Percentiles rank a stretch among this genome's conserved stretches.
Evolutionary conservation across 2,888 invertebrate species (phyloP).

Genomic region (Netelia virgata): DNA sequence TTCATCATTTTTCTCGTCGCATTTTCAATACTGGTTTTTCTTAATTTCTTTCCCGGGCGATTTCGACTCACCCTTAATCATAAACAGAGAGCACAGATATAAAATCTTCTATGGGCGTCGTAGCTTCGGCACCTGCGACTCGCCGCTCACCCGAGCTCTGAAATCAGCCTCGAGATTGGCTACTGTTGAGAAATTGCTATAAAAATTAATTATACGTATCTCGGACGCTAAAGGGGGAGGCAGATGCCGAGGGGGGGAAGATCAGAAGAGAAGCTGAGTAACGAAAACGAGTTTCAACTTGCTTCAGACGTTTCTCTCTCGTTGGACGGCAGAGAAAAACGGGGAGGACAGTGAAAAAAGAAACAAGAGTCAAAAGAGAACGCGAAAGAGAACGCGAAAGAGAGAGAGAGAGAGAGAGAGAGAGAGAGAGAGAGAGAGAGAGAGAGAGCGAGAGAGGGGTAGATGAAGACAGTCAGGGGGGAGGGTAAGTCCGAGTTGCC

Average conservation of each 20-base stretch:
- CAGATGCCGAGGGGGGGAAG: slow-evolving; percentile 11
- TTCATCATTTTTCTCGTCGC: neutral
- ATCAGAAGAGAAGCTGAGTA: slow-evolving; percentile 20
- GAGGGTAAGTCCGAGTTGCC: slow-evolving; percentile 51
- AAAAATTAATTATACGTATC: slow-evolving; percentile 68
- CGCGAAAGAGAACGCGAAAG: slow-evolving; percentile 31
- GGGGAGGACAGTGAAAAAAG: slow-evolving; percentile 48
- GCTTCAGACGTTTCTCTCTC: slow-evolving; percentile 44
- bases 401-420: slow-evolving; percentile 56
- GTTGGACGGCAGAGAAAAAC: slow-evolving; percentile 29
- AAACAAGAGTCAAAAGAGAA: slow-evolving; percentile 23
- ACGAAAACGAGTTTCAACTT: slow-evolving; percentile 59
- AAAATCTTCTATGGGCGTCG: neutral
- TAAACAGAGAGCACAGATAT: slow-evolving; percentile 7
- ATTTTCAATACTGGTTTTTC: neutral
- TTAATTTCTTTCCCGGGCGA: neutral
- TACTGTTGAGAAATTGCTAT: slow-evolving; percentile 64
- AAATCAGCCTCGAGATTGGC: slow-evolving; percentile 62
- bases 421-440: neutral
- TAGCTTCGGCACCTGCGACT: slow-evolving; percentile 38
- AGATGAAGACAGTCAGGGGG: slow-evolving; percentile 21
- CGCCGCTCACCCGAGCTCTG: neutral
- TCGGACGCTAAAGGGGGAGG: slow-evolving; percentile 39
- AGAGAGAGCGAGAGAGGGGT: slow-evolving; percentile 48
- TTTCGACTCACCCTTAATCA: neutral